Evolutionary conservation across 2,797 vertebrate genomes (phyloP).

Genomic region (Channallabes apus): DNA sequence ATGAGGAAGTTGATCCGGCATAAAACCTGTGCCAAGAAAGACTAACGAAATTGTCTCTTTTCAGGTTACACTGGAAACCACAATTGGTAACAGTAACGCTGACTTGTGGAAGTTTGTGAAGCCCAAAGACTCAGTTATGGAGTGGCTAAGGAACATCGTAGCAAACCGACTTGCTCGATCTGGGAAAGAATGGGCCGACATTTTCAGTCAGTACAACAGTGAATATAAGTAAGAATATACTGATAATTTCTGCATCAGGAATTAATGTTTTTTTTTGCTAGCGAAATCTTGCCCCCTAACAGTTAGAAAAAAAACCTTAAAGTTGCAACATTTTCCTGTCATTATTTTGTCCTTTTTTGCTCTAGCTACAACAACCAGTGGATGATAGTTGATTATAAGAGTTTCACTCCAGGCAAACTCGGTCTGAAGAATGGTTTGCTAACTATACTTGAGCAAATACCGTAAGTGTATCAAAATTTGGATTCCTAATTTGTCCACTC

Average conservation of each 20-base stretch:
- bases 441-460: conserved; percentile 90
- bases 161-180: conserved; percentile 85
- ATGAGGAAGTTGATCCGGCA: no score
- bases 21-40: no score
- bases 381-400: conserved; percentile 95
- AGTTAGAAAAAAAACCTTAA: background rate
- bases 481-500: background rate
- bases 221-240: conserved; percentile 85
- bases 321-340: background rate
- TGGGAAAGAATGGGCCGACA: conserved; percentile 76
- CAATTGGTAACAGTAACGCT: conserved; percentile 89
- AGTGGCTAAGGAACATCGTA: conserved; percentile 90
- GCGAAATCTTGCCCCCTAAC: background rate
- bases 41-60: background rate
- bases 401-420: conserved; percentile 72
- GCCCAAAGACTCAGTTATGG: conserved; percentile 78
- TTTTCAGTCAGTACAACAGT: conserved; percentile 87
- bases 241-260: background rate
- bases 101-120: conserved; percentile 84
- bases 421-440: conserved; percentile 69
- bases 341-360: conserved; percentile 14
- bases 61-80: conserved; percentile 91
- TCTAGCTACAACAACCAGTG: conserved; percentile 95
- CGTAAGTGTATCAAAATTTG: conserved; percentile 74
- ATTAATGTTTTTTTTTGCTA: background rate